Conservation (phyloP, 1,140 invertebrate genomes). For the Achatina immaculata region DNA sequence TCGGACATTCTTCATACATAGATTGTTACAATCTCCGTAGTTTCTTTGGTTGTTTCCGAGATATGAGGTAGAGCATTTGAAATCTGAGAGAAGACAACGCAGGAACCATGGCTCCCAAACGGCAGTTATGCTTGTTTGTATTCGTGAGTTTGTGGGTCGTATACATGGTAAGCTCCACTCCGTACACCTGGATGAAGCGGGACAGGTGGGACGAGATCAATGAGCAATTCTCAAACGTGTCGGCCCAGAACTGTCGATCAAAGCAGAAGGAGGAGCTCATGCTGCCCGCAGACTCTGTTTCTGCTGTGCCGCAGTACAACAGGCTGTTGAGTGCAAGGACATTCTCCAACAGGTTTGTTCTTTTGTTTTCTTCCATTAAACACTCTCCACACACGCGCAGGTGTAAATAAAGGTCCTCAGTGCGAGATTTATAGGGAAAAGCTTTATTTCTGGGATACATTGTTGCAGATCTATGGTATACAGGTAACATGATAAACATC, state of each 20-base stretch:
- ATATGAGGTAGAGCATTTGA: too few species aligned
- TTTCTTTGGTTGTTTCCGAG: too few species aligned
- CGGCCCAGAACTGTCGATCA: conserved; percentile 87
- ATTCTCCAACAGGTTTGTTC: conserved; percentile 84
- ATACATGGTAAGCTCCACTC: conserved; percentile 36
- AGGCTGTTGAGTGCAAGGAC: conserved; percentile 86
- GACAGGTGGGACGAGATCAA: conserved; percentile 91
- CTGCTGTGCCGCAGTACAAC: conserved; percentile 94
- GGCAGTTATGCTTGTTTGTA: conserved; percentile 4
- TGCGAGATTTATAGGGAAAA: too few species aligned
- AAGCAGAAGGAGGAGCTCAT: conserved; percentile 83
- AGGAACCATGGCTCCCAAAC: not conserved
- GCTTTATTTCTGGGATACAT: too few species aligned
- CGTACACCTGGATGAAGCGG: conserved; percentile 70
- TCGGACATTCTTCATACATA: too few species aligned
- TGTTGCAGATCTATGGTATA: too few species aligned
- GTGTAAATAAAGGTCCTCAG: too few species aligned
- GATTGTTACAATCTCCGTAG: too few species aligned
- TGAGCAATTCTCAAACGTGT: conserved; percentile 84
- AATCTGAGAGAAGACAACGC: too few species aligned
- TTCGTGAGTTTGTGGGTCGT: conserved; percentile 37
- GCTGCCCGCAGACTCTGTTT: conserved; percentile 85
- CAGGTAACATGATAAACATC: too few species aligned
- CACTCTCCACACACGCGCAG: too few species aligned
- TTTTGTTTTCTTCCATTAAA: too few species aligned